Percentiles rank a stretch among this genome's conserved stretches.
Conservation (phyloP, 2,888 invertebrate genomes). For the Philaethria dido region DNA sequence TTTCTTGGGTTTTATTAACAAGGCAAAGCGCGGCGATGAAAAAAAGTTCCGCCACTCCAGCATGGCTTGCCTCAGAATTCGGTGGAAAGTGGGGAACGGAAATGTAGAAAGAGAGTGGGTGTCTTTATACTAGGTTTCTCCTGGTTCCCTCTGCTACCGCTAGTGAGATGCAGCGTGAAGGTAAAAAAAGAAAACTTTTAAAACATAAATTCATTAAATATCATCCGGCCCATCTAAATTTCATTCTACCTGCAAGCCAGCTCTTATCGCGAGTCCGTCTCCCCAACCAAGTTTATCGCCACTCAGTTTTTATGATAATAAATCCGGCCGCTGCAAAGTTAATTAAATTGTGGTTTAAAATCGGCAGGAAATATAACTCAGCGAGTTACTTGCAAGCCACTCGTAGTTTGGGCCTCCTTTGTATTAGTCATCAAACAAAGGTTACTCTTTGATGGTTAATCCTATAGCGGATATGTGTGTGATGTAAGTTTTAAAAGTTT, state of each 20-base stretch:
- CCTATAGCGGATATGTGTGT: constrained; percentile 14
- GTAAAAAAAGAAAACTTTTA: too few species aligned
- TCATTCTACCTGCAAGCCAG: constrained; percentile 6
- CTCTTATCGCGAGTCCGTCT: constrained; percentile 17
- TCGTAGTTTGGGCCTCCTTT: constrained; percentile 20
- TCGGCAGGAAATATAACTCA: constrained; percentile 43
- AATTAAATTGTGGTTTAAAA: constrained; percentile 52
- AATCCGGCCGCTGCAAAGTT: constrained; percentile 49
- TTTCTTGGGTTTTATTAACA: too few species aligned
- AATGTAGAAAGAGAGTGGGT: too few species aligned
- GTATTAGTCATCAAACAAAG: constrained; percentile 20
- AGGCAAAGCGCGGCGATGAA: too few species aligned
- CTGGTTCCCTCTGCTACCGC: too few species aligned
- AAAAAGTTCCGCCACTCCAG: too few species aligned
- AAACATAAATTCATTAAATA: not conserved
- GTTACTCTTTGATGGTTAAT: constrained; percentile 16
- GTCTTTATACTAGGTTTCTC: too few species aligned
- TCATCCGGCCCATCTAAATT: constrained; percentile 7
- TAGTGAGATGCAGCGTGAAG: too few species aligned
- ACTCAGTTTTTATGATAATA: constrained; percentile 50
- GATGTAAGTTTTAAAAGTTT: constrained; percentile 12
- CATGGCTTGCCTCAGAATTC: too few species aligned
- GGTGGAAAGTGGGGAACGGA: too few species aligned
- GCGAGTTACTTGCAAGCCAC: constrained; percentile 27
- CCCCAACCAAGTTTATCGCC: constrained; percentile 43